These are phyloP conservation scores for Acromyrmex echinatior DNA, from an alignment of 1,140 invertebrate genomes.

Conservation along the genomic window DNA sequence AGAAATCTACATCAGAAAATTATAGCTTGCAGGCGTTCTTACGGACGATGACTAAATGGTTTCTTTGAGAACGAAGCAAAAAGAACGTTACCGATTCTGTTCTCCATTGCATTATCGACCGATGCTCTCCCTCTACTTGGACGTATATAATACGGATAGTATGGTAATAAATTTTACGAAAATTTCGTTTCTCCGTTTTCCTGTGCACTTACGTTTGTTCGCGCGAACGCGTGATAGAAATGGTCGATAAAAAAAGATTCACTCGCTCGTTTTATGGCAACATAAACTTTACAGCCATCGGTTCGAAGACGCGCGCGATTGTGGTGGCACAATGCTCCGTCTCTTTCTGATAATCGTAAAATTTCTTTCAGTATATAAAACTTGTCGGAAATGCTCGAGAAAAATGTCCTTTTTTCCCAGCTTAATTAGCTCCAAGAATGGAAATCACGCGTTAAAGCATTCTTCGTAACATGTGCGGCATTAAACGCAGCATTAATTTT, in stretches of 20 bases:
- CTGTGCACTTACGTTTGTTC: background rate
- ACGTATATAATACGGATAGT: background rate
- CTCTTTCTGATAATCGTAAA: conserved; percentile 54
- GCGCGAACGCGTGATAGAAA: conserved; percentile 3
- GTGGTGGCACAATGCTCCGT: conserved; percentile 26
- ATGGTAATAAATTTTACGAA: conserved; percentile 35
- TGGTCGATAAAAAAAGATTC: conserved; percentile 45
- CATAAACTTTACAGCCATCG: conserved; percentile 50
- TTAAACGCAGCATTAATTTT: background rate
- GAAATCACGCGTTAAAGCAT: conserved; percentile 41
- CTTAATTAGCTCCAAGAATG: background rate
- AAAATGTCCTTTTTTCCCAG: background rate
- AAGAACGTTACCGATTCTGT: conserved; percentile 43
- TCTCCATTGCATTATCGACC: conserved; percentile 51
- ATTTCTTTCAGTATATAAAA: conserved; percentile 49
- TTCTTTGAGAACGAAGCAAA: conserved; percentile 42
- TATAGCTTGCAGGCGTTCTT: conserved; percentile 20
- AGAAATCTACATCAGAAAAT: conserved; percentile 55
- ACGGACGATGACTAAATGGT: conserved; percentile 45
- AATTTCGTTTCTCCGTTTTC: conserved; percentile 1
- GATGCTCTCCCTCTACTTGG: background rate
- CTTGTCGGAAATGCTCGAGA: conserved; percentile 23
- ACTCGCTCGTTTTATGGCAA: conserved; percentile 41
- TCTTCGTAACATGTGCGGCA: conserved; percentile 13
- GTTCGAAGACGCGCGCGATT: background rate